phyloP scores from a whole-genome alignment of 2,888 invertebrate genomes.

The Seira musarum region DNA sequence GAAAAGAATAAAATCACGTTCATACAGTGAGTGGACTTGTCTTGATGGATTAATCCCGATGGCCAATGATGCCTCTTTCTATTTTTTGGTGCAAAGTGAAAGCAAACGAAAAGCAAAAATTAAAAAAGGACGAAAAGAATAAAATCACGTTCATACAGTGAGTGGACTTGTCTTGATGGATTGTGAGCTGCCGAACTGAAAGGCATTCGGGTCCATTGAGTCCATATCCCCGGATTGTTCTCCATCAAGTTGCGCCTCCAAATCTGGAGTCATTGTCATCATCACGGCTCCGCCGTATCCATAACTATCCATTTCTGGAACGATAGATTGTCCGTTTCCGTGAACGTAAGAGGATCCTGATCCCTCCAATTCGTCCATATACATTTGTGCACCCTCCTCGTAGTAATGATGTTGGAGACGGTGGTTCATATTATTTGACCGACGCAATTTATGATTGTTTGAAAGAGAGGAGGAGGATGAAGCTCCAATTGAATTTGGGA shows the following conservation, averaged over 20 bases:
- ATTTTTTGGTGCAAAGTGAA: slow-evolving; percentile 5
- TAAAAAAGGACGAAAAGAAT: slow-evolving; percentile 70
- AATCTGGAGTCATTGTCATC: neutral
- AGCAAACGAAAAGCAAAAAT: slow-evolving; percentile 64
- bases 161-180: slow-evolving; percentile 50
- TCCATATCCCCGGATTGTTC: slow-evolving; percentile 17
- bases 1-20: slow-evolving; percentile 72
- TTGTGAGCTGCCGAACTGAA: slow-evolving; percentile 9
- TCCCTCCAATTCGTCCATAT: slow-evolving; percentile 10
- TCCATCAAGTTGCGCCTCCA: neutral
- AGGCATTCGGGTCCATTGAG: slow-evolving; percentile 14
- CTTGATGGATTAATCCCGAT: slow-evolving; percentile 78
- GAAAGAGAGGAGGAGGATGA: slow-evolving; percentile 5
- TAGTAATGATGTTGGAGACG: neutral
- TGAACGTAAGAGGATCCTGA: neutral
- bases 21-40: slow-evolving; percentile 62
- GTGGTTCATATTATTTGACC: neutral
- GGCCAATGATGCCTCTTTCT: no score
- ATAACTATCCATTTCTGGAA: slow-evolving; percentile 27
- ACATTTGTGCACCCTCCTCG: slow-evolving; percentile 27
- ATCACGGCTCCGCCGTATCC: slow-evolving; percentile 28
- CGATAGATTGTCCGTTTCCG: neutral
- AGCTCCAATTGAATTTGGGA: no score
- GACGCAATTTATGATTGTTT: slow-evolving; percentile 21
- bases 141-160: slow-evolving; percentile 71